Percentiles rank a stretch among this genome's conserved stretches.
phyloP scores from a whole-genome alignment of 2,797 vertebrate genomes.

The Cyprinella venusta region DNA sequence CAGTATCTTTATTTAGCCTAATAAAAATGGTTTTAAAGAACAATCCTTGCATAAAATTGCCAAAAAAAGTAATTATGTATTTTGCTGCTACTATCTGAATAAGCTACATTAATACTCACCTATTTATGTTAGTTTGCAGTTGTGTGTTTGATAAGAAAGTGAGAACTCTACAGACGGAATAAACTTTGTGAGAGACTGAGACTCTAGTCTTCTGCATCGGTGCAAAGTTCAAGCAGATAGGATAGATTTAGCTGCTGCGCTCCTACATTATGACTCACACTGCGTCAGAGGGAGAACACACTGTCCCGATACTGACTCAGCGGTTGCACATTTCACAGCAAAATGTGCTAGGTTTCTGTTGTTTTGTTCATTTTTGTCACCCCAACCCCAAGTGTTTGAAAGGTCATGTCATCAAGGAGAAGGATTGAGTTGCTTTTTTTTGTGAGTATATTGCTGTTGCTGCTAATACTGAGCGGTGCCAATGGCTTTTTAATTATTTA shows the following conservation, averaged over 20 bases:
- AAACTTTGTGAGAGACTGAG: background rate
- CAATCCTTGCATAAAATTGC: no score
- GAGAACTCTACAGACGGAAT: background rate
- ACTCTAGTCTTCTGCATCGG: background rate
- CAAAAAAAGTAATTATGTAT: no score
- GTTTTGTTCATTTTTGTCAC: background rate
- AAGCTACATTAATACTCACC: background rate
- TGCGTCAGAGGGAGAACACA: constrained; percentile 24
- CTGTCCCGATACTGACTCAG: constrained; percentile 7
- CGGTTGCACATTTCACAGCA: background rate
- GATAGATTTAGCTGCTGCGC: background rate
- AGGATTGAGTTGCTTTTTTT: background rate
- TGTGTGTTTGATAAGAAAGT: background rate
- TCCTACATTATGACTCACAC: constrained; percentile 23
- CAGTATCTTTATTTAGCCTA: background rate
- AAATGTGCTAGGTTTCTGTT: background rate
- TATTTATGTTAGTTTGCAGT: background rate
- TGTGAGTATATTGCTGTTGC: background rate
- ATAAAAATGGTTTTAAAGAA: no score
- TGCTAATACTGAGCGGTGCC: constrained; percentile 26
- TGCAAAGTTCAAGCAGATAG: constrained; percentile 12
- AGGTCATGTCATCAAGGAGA: background rate
- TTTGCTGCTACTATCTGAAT: background rate
- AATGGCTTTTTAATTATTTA: constrained; percentile 48
- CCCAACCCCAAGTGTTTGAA: background rate